Evolutionary conservation across 2,113 vertebrate genomes (phyloP), one percentile per base, ranked within the genome.

Genomic region (Odocoileus virginianus): DNA sequence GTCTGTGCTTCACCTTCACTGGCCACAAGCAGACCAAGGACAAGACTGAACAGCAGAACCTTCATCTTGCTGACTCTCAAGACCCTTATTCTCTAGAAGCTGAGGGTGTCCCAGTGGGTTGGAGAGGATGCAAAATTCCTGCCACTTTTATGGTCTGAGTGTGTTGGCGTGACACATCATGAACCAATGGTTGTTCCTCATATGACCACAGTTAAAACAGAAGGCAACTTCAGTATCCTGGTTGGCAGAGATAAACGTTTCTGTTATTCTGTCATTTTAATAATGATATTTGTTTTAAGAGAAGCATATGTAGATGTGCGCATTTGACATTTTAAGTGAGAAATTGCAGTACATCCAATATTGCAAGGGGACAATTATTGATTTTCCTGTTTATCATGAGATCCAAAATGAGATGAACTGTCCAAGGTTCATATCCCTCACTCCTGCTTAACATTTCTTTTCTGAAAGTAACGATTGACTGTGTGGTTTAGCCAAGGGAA

Each of bases 361-460:
- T 76, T 27, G 11, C 23, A 43, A 43, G 36, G 23, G 0, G 36
- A 25, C 1, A 23, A 1, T 40, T 76, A 14, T 43, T 76, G 27
- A 27, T 27, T 43, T 25, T 27, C 12, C 36, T 45, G 12, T 76
- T 27, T 7, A 14, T 76, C 71, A 7, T 76, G 21, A 76, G 71
- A 6, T 76, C 1, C 3, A 28, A 4, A 78, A 1, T 78, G 13
- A 7, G 25, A 28, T 28, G 21, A 15, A 3, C 1, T 14, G 6
- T 25, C 23, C 71, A 78, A 45, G 74, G 1, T 15, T 8, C 40
- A 78, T 45, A 78, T 15, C 2, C 13, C 3, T 25, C 8, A 27
- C 23, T 15, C 13, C 40, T 25, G 11, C 11, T 1, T 4, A 43
- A 8, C 12, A 14, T 27, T 28, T 43, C 4, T 28, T 45, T 78